Evolutionary conservation across 2,797 vertebrate species (phyloP).

Genomic region (Poliocrania exsul): DNA sequence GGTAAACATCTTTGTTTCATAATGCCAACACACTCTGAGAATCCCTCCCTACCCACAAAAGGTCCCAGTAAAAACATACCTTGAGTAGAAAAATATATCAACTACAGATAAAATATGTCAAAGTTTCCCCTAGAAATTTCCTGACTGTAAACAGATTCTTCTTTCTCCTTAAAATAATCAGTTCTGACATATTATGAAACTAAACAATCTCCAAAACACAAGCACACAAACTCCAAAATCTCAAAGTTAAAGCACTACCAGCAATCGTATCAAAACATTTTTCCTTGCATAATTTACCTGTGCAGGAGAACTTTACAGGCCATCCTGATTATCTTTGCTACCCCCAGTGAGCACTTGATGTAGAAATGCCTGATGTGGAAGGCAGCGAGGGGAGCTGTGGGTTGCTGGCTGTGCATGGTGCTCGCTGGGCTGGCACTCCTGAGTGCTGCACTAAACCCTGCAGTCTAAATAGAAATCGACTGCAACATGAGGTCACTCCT

Average conservation of each 20-base stretch:
- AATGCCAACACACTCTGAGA: background rate
- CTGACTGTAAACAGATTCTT: background rate
- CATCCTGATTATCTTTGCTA: constrained; percentile 81
- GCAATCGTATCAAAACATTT: background rate
- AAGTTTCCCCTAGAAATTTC: background rate
- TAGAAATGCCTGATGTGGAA: constrained; percentile 75
- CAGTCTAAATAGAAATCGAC: constrained; percentile 74
- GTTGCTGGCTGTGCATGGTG: constrained; percentile 79
- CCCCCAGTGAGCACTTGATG: constrained; percentile 80
- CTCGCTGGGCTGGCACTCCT: constrained; percentile 61
- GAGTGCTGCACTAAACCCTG: constrained; percentile 85
- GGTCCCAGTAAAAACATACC: background rate
- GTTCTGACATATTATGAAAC: background rate
- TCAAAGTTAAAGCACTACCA: background rate
- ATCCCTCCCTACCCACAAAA: background rate
- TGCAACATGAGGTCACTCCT: constrained; percentile 76
- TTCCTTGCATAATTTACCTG: constrained; percentile 76
- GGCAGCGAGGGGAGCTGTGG: constrained; percentile 52
- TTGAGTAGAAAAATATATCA: background rate
- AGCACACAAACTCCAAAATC: background rate
- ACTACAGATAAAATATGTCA: background rate
- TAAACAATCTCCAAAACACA: background rate
- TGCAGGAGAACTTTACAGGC: constrained; percentile 85
- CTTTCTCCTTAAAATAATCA: background rate
- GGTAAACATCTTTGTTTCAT: constrained; percentile 54